A percentile compares a stretch with the other conserved stretches of the same genome.
Conservation (phyloP, 2,888 invertebrate genomes). For the Busseola fusca region DNA sequence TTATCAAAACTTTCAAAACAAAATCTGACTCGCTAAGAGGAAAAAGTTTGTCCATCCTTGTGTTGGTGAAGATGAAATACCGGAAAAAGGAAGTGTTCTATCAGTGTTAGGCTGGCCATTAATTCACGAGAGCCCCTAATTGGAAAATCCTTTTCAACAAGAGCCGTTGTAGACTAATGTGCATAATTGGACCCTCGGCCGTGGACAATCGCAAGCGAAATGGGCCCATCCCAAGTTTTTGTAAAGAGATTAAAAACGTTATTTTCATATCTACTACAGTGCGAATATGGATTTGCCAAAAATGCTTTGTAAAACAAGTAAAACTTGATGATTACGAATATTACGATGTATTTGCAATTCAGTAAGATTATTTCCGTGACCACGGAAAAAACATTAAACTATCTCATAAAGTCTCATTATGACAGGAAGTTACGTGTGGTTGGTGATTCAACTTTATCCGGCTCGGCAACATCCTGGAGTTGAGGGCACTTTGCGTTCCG, state of each 20-base stretch:
- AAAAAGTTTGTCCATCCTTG: slow-evolving; percentile 34
- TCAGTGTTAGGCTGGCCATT: slow-evolving; percentile 75
- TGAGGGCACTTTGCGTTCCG: slow-evolving; percentile 72
- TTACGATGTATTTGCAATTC: background rate
- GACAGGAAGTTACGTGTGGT: slow-evolving; percentile 72
- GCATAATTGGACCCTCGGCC: slow-evolving; percentile 79
- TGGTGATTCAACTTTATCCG: slow-evolving; percentile 73
- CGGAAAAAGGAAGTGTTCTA: slow-evolving; percentile 74
- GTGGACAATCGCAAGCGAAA: slow-evolving; percentile 75
- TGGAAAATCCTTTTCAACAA: slow-evolving; percentile 81
- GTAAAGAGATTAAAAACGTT: slow-evolving; percentile 62
- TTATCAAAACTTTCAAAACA: slow-evolving; percentile 39
- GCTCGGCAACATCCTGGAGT: slow-evolving; percentile 67
- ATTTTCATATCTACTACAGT: slow-evolving; percentile 56
- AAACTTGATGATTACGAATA: background rate
- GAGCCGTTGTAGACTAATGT: slow-evolving; percentile 74
- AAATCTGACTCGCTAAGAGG: slow-evolving; percentile 28
- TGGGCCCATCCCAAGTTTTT: slow-evolving; percentile 71
- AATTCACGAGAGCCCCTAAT: slow-evolving; percentile 80
- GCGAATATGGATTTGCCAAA: slow-evolving; percentile 17
- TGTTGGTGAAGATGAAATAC: slow-evolving; percentile 68
- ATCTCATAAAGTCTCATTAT: slow-evolving; percentile 57
- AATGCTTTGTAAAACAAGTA: background rate
- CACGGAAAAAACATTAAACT: slow-evolving; percentile 7
- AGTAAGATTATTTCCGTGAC: slow-evolving; percentile 4